Base-by-base conservation (phyloP, 2,113 vertebrate genomes). In the Chlamydotis undulata region DNA sequence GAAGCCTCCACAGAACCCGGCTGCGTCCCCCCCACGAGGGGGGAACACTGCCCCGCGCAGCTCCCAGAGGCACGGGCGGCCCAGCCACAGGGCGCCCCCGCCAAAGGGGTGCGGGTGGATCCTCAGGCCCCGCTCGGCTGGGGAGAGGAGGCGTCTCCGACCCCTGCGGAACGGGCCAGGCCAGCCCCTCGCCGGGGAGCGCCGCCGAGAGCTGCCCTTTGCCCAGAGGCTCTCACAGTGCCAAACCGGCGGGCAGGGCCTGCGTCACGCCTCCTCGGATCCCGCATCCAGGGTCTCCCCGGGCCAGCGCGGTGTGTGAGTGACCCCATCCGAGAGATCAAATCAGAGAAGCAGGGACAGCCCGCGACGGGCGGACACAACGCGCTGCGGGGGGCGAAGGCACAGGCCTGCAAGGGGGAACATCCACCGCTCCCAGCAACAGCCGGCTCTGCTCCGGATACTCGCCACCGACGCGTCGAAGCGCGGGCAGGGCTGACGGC, bases 221-320 rank as follows among this genome's bases (percentile, higher is more conserved):
- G 57, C 52, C 37, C 69, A 31, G 18, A 19, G 68, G 37, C 19
- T 45, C 28, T 19, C 4, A 1, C 37, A 29, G 65, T 0, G 0
- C 47, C 35, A 70, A 24, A 3, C 19, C 5, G 2, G n/a, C 12
- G 2, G 33, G 52, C 23, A 74, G 8, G 8, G 25, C 41, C 25
- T 3, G 1, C 35, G 52, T 10, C 47, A 55, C 0, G 0, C 8
- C n/a, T 37, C 60, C 65, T 43, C 3, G 2, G 39, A 15, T 28
- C 25, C 23, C 1, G 0, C 0, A 0, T 5, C 29, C 6, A 1
- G 18, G 11, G 33, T 28, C 10, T 12, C 16, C 37, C n/a, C 1
- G 1, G 63, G 24, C n/a, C 41, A 87, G 55, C 8, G 1, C 24
- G 9, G 55, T 2, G 0, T 4, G 16, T 0, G 10, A 29, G 25